These are phyloP conservation scores for Anhinga rufa DNA, from an alignment of 2,113 vertebrate species.

Conservation along the genomic window DNA sequence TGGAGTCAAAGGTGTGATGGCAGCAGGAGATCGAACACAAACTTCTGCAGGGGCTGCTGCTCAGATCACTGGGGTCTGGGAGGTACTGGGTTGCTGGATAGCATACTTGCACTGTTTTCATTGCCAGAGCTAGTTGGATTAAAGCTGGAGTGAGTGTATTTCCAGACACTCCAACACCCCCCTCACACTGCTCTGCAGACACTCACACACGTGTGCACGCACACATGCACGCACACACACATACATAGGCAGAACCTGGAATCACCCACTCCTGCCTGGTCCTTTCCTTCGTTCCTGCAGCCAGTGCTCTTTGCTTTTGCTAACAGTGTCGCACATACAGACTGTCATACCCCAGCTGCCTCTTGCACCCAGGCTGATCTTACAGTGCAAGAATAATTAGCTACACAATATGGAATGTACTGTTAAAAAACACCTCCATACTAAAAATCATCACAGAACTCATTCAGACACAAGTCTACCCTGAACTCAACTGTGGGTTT, in stretches of 20 bases:
- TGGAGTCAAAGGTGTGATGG: fast-evolving
- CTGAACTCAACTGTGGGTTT: neutral
- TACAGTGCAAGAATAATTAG: neutral
- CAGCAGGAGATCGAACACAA: neutral
- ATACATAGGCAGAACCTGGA: neutral
- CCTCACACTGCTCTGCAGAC: neutral
- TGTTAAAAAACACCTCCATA: neutral
- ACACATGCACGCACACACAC: fast-evolving
- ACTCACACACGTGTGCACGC: no score
- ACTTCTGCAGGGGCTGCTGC: neutral
- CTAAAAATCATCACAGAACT: neutral
- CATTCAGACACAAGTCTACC: neutral
- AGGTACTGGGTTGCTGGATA: neutral
- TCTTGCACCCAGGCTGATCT: neutral
- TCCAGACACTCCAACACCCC: neutral
- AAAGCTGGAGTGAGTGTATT: neutral
- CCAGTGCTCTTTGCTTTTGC: neutral
- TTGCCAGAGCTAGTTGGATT: neutral
- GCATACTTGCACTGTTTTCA: neutral
- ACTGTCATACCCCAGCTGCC: neutral
- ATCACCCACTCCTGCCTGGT: neutral
- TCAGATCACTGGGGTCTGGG: neutral
- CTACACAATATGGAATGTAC: neutral
- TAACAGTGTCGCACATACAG: neutral
- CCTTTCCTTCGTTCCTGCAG: neutral